Evolutionary conservation across 2,888 invertebrate species (phyloP).

Genomic region (Agonopterix subpropinquella): DNA sequence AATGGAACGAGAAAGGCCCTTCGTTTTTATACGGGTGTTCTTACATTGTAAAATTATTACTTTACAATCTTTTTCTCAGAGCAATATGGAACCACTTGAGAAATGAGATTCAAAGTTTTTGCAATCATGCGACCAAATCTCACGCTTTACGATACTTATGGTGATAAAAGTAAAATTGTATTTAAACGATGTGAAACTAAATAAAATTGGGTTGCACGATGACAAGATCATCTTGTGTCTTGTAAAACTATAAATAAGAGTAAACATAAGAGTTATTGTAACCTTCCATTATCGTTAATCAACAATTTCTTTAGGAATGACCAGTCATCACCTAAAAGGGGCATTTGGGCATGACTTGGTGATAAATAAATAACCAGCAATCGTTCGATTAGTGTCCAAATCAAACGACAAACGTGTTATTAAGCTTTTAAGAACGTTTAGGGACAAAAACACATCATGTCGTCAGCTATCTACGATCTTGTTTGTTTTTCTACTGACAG

Average conservation of each 20-base stretch:
- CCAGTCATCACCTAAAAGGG: constrained; percentile 28
- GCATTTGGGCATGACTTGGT: constrained; percentile 30
- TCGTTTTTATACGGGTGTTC: constrained; percentile 33
- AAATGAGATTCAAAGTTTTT: too few relatives aligned
- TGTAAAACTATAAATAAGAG: constrained; percentile 14
- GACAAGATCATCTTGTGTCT: background rate
- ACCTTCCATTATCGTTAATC: constrained; percentile 29
- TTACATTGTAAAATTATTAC: constrained; percentile 19
- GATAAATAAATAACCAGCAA: constrained; percentile 30
- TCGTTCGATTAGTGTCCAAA: constrained; percentile 34
- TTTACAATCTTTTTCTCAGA: constrained; percentile 36
- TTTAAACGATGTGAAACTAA: background rate
- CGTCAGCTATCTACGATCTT: constrained; percentile 20
- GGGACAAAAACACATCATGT: constrained; percentile 31
- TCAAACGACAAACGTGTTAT: constrained; percentile 29
- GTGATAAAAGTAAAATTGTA: background rate
- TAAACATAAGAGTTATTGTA: constrained; percentile 31
- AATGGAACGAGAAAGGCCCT: constrained; percentile 45
- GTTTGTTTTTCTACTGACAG: constrained; percentile 15
- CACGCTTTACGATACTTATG: too few relatives aligned
- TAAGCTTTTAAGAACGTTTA: constrained; percentile 51
- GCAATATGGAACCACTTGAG: constrained; percentile 41
- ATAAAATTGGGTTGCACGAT: background rate
- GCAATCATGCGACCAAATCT: too few relatives aligned
- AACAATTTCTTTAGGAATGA: constrained; percentile 21